Percentiles rank a stretch among this genome's conserved stretches.
These are phyloP conservation scores for Turnix velox DNA, from an alignment of 2,113 vertebrate species.

Conservation along the genomic window DNA sequence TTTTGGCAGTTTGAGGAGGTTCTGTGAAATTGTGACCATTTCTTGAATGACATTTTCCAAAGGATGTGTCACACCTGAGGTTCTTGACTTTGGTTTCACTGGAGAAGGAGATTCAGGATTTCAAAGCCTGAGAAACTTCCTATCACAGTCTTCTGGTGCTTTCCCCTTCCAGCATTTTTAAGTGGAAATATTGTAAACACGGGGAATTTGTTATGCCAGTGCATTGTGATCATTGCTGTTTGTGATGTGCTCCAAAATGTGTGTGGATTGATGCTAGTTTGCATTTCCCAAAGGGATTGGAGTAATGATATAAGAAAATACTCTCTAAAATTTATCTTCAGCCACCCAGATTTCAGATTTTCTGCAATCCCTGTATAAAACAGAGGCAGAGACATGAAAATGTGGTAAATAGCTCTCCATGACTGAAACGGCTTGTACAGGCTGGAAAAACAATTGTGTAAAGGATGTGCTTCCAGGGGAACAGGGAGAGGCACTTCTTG, in stretches of 20 bases:
- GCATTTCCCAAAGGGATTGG: not conserved
- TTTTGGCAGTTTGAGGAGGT: not conserved
- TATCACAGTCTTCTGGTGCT: not conserved
- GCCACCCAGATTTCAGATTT: not conserved
- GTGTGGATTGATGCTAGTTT: not conserved
- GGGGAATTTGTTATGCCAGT: too few species aligned
- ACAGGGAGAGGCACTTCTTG: conserved; percentile 48
- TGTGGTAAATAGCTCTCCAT: not conserved
- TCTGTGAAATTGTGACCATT: not conserved
- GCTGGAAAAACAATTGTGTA: conserved; percentile 7
- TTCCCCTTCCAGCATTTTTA: not conserved
- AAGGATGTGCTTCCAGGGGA: conserved; percentile 42
- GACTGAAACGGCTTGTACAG: not conserved
- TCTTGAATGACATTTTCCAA: not conserved
- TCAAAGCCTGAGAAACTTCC: not conserved
- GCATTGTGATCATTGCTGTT: not conserved
- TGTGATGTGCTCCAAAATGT: fast-evolving
- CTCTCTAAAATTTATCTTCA: not conserved
- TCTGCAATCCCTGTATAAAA: not conserved
- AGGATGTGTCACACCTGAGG: not conserved
- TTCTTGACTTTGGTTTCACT: not conserved
- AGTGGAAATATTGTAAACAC: not conserved
- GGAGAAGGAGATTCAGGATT: not conserved
- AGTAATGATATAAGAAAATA: not conserved
- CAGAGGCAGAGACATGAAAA: not conserved